Evolutionary conservation across 2,888 invertebrate species (phyloP).

Genomic region (Rotaria macrura): DNA sequence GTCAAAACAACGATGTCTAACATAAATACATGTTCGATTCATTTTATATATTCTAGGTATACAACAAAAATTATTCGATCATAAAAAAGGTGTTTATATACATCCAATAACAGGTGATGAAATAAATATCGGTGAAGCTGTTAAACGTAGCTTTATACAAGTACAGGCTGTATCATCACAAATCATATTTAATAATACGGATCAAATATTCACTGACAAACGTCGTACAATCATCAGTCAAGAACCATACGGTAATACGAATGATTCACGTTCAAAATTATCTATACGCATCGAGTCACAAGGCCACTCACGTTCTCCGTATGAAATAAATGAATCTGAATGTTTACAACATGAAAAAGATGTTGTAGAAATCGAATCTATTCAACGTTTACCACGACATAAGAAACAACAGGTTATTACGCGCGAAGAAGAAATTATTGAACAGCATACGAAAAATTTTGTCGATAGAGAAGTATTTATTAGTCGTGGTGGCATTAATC

Average conservation of each 20-base stretch:
- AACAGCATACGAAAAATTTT: not conserved
- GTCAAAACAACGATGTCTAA: not conserved
- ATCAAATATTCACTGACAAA: not conserved
- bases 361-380: not conserved
- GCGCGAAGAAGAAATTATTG: not conserved
- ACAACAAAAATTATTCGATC: constrained; percentile 28
- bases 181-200: not conserved
- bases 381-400: not conserved
- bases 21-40: not conserved
- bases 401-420: not conserved
- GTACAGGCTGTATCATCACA: constrained; percentile 22
- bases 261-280: constrained; percentile 2
- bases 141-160: constrained; percentile 25
- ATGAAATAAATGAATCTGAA: constrained; percentile 13
- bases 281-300: constrained; percentile 5
- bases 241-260: not conserved
- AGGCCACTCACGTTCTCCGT: not conserved
- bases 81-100: constrained; percentile 26
- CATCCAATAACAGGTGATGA: constrained; percentile 26
- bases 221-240: not conserved
- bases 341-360: constrained; percentile 5
- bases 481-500: not conserved
- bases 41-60: not conserved
- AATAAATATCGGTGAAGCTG: constrained; percentile 31
- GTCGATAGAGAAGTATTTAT: not conserved